Evolutionary conservation across 2,888 invertebrate species (phyloP), one percentile per base, ranked within the genome.

Genomic region (Hyalella azteca): DNA sequence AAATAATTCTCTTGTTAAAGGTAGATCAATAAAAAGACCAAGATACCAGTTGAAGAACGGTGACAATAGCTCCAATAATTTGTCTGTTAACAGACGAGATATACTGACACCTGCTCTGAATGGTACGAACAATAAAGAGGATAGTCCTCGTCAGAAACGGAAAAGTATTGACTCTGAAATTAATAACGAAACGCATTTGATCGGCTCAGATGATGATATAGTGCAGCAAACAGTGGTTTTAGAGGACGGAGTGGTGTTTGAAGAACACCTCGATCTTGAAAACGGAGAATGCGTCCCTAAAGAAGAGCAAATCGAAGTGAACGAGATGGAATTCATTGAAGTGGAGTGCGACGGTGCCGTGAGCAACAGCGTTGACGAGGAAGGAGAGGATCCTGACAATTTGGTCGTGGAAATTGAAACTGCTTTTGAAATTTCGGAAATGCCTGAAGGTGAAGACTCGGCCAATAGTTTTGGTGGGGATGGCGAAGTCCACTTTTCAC

Each of bases 341-440:
- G 36, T 66, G 13, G 19, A 36, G 32, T 66, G 66, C 36, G 66
- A 66, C 36, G 66, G 66, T 5, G 36, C 36, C 36, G 66, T 66
- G 11, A 66, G 66, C 36, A 66, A 66, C 36, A 66, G 66, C 29
- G 32, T 66, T 15, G 66, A 66, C 36, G 29, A 29, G n/a, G 36
- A 36, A 19, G 66, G 15, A 66, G 36, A 15, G n/a, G 66, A 66
- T 15, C 36, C 32, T 15, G 32, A 36, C 19, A 39, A 32, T 5
- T 19, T n/a, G 32, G 66, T 66, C 19, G n/a, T n/a, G n/a, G n/a
- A n/a, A n/a, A n/a, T n/a, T n/a, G 66, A 66, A 66, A 66, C 66
- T 36, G 66, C 66, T 5, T 66, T 66, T 36, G 66, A 66, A 36
- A 66, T 66, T 13, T 66, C 66, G 11, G 66, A 66, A 66, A 39